A percentile compares a stretch with the other conserved stretches of the same genome.
phyloP scores from a whole-genome alignment of 1,140 invertebrate genomes.

The Anagrus nilaparvatae region DNA sequence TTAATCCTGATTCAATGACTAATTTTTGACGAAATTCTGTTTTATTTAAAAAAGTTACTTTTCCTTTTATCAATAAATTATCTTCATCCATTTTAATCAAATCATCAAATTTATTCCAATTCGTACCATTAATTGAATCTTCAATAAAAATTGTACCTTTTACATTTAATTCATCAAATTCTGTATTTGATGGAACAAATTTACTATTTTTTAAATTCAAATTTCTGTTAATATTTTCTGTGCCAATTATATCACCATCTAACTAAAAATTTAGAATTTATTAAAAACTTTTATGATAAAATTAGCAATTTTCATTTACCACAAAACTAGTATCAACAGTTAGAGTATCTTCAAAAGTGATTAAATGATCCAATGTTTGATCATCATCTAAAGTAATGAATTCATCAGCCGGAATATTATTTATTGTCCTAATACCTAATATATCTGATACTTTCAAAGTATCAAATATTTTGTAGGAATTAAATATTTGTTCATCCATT shows the following conservation, averaged over 20 bases:
- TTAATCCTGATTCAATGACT: constrained; percentile 17
- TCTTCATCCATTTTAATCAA: constrained; percentile 22
- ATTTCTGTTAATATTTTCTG: constrained; percentile 4
- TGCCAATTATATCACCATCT: constrained; percentile 22
- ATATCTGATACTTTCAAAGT: constrained; percentile 14
- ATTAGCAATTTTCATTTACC: not conserved
- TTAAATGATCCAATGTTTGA: constrained; percentile 19
- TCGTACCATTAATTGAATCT: constrained; percentile 13
- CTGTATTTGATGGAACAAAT: constrained; percentile 12
- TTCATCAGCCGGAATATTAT: constrained; percentile 22
- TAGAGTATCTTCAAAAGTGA: constrained; percentile 21
- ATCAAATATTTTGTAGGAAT: constrained; percentile 23
- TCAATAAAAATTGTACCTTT: constrained; percentile 23
- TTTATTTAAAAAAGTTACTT: constrained; percentile 20
- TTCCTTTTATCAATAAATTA: constrained; percentile 22
- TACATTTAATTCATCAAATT: constrained; percentile 21
- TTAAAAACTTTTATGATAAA: constrained; percentile 6
- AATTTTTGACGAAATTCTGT: constrained; percentile 17
- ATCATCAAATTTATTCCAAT: constrained; percentile 22
- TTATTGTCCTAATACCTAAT: constrained; percentile 18
- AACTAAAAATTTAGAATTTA: constrained; percentile 19
- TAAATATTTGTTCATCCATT: too few species aligned
- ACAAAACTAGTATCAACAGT: not conserved
- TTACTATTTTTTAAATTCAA: constrained; percentile 18
- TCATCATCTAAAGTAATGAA: constrained; percentile 22